Base-by-base conservation (phyloP, 2,888 invertebrate species). In the Mythimna ferrago region DNA sequence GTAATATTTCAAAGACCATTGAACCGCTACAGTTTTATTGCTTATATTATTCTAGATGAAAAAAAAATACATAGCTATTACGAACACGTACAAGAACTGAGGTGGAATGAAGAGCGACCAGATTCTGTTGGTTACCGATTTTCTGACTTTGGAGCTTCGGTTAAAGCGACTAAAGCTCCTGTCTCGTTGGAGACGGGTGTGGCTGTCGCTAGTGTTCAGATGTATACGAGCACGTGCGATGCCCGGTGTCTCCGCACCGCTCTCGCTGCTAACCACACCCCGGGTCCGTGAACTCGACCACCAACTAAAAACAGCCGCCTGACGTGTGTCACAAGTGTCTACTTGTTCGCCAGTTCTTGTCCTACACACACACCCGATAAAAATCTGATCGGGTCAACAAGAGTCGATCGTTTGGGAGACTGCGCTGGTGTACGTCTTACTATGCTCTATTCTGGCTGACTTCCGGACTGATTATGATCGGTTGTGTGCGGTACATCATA, bases 1-100 rank as follows among this genome's bases (percentile, higher is more conserved):
- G 51, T 61, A 53, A 64, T 65, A 65, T 65, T 54, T 16, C 61
- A 44, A 77, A 81, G 82, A 74, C 21, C 76, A 26, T 77, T 82
- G 71, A 68, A 64, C 38, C 21, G 57, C 32, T 32, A 71, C n/a
- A 11, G 32, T 63, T 41, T 64, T 63, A 60, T 41, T 56, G 2
- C 19, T 41, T 56, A 61, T 51, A n/a, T 51, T 73, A 75, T 26
- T 16, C 54, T 53, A 58, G 19, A 35, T 35, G 32, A 54, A 26
- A 35, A 51, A 51, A 53, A 26, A 14, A 4, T 9, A 48, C 9
- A 61, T 51, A 51, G 73, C 51, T 26, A 35, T 44, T 9, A 21
- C 48, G n/a, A 56, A 38, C 48, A 63, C 35, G 32, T 9, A 48
- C 21, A 56, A 56, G 80, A 32, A 61, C 73, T 72, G 48, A 41